Conservation (phyloP, 2,113 vertebrate species). For the Glaucomys volans region DNA sequence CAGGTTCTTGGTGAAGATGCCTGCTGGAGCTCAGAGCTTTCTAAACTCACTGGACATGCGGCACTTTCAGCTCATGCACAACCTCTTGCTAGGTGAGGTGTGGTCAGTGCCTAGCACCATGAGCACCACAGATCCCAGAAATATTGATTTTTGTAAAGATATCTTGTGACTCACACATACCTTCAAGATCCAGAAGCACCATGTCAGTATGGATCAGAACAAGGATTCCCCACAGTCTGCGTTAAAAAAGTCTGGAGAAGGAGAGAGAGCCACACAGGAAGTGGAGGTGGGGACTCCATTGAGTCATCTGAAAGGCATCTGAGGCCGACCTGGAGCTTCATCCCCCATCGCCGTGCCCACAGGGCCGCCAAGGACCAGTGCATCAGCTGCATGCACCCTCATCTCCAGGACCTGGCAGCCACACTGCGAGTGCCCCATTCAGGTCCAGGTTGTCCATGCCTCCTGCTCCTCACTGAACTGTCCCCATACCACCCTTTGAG, state of each 20-base stretch:
- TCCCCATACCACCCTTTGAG: too few relatives aligned
- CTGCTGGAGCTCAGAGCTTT: background rate
- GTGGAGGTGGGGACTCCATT: background rate
- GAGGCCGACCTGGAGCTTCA: too few relatives aligned
- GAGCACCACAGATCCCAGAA: background rate
- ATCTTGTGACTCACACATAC: fast-evolving
- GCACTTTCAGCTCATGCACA: background rate
- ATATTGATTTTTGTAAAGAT: background rate
- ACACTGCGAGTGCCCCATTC: fast-evolving
- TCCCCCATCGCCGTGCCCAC: fast-evolving
- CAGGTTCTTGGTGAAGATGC: background rate
- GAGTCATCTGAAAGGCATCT: background rate
- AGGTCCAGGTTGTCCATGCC: background rate
- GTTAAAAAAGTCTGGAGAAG: background rate
- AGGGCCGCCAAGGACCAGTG: background rate
- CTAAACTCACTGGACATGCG: background rate
- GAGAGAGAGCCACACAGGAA: too few relatives aligned
- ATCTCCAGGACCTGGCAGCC: background rate
- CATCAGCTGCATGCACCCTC: background rate
- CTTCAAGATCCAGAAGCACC: background rate
- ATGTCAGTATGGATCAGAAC: background rate
- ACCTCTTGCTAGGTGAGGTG: background rate
- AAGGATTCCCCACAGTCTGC: background rate
- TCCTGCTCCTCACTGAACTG: too few relatives aligned
- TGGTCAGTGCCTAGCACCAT: fast-evolving